Evolutionary conservation across 2,888 invertebrate species (phyloP).

Genomic region (Eupithecia centaureata): DNA sequence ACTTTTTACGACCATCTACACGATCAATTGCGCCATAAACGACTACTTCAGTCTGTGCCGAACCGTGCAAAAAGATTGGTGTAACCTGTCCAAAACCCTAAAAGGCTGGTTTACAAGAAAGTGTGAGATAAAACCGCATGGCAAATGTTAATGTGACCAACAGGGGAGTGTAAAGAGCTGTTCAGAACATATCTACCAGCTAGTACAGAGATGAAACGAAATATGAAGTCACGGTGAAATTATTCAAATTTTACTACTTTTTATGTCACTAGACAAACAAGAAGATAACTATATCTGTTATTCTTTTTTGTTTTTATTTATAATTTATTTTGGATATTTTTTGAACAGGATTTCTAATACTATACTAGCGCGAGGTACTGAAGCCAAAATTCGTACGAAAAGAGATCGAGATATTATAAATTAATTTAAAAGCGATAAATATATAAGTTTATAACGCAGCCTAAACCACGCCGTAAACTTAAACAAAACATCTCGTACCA

Average conservation of each 20-base stretch:
- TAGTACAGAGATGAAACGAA: too few species aligned
- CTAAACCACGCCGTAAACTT: constrained; percentile 51
- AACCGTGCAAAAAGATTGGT: constrained; percentile 12
- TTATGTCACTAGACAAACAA: too few species aligned
- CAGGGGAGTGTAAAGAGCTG: constrained; percentile 34
- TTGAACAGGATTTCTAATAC: too few species aligned
- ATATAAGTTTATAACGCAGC: not conserved
- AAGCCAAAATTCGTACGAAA: not conserved
- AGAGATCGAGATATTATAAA: not conserved
- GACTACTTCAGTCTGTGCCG: not conserved
- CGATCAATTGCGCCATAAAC: not conserved
- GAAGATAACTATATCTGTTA: too few species aligned
- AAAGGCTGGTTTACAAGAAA: constrained; percentile 47
- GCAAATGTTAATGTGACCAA: constrained; percentile 42
- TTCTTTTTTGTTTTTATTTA: too few species aligned
- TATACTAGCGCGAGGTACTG: not conserved
- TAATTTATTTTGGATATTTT: too few species aligned
- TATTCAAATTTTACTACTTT: too few species aligned
- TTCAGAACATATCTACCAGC: too few species aligned
- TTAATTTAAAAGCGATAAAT: not conserved
- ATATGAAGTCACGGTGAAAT: too few species aligned
- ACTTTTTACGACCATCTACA: not conserved
- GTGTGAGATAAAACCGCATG: constrained; percentile 52
- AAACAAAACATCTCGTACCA: constrained; percentile 59
- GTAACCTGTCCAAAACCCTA: constrained; percentile 16